Conservation (phyloP, 2,797 vertebrate genomes). For the Gallirallus australis region DNA sequence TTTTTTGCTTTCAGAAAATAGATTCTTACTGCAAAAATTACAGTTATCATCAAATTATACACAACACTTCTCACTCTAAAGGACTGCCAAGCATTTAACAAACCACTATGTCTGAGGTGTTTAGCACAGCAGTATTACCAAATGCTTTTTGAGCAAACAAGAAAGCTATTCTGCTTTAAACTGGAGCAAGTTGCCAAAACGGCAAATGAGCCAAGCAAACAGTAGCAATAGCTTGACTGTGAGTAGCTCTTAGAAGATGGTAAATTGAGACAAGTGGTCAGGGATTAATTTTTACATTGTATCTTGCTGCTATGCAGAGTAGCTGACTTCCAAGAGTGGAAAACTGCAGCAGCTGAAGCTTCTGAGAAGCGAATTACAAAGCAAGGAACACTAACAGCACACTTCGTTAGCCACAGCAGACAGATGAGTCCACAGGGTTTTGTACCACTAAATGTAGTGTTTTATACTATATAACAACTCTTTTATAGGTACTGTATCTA, state of each 20-base stretch:
- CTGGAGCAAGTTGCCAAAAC: not conserved
- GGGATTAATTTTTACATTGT: not conserved
- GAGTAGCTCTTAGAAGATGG: not conserved
- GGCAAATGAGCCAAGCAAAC: not conserved
- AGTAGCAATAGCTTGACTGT: not conserved
- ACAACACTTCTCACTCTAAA: not conserved
- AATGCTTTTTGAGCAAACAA: not conserved
- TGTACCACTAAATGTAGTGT: not conserved
- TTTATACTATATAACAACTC: not conserved
- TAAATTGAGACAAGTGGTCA: not conserved
- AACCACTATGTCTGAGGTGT: not conserved
- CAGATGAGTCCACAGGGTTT: not conserved
- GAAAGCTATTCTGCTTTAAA: conserved; percentile 13
- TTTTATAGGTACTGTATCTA: not conserved
- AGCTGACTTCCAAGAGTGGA: not conserved
- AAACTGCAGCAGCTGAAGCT: not conserved
- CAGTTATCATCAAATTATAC: not conserved
- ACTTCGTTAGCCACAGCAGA: not conserved
- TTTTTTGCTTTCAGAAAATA: not conserved
- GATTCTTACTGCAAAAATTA: not conserved
- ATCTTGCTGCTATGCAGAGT: not conserved
- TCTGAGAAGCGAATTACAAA: not conserved
- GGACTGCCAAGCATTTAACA: not conserved
- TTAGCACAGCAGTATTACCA: not conserved
- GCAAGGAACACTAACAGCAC: not conserved